Base-by-base conservation (phyloP, 2,797 vertebrate species). In the Percopsis omiscomaycus region DNA sequence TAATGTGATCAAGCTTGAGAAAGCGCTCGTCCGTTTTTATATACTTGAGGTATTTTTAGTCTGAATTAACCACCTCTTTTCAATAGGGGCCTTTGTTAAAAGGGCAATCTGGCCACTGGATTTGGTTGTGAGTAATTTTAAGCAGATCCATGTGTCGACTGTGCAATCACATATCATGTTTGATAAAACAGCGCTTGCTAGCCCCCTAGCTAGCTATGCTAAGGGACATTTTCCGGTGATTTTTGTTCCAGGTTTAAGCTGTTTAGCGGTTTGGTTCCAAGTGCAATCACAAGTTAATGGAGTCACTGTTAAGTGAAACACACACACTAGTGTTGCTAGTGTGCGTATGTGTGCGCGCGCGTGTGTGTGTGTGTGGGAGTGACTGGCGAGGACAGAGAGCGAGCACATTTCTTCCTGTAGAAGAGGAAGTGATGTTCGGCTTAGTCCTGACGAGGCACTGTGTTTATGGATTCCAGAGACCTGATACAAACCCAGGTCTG, bases 391-490 rank as follows among this genome's bases (percentile, higher is more conserved):
- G 16, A 50, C 44, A 49, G 27, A 37, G 54, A 42, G 32, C 37
- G 52, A 55, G 32, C 16, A 48, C 3, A 52, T 69, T 37, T 63
- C 75, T 70, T 72, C 63, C 69, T 67, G 66, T 68, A 59, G 69
- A 59, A 73, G 62, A 65, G 74, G 66, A 76, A 84, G 72, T 52
- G 68, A 22, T 5, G 14, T 61, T 65, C 47, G 59, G 81, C 75
- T 71, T 67, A 69, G 71, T 76, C 73, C 75, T 82, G 82, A 89
- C 81, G 82, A 80, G 75, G 78, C 63, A 70, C 66, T 78, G 74
- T 92, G 90, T 94, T 93, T 92, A 91, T 88, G 77, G 90, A 92
- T 93, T 93, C 92, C 91, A 86, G 77, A 82, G 86, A 75, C 79
- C 75, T 86, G 85, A 66, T 61, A 66, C 46, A 78, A 69, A 76